Conservation (phyloP, 2,113 vertebrate genomes). For the Emydura subglobosa region DNA sequence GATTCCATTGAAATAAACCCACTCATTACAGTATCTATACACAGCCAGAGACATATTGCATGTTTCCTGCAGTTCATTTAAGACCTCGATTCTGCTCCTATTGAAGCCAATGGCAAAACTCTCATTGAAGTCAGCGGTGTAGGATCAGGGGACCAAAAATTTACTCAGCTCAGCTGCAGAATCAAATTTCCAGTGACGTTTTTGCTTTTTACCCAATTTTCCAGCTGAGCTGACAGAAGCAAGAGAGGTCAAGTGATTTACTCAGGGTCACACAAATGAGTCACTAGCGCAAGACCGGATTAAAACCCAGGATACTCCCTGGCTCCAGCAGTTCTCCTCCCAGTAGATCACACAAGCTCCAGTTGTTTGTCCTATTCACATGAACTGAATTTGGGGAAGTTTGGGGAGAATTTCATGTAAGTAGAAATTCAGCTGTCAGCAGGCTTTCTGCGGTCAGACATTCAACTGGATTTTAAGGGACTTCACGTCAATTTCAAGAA, state of each 20-base stretch:
- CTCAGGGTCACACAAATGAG: slow-evolving; percentile 48
- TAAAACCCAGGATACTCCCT: slow-evolving; percentile 21
- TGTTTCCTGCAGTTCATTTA: slow-evolving; percentile 47
- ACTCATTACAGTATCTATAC: neutral
- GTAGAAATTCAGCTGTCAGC: slow-evolving; percentile 36
- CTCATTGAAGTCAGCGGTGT: neutral
- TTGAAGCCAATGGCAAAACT: neutral
- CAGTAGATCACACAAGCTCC: slow-evolving; percentile 29
- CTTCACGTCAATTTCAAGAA: slow-evolving; percentile 3
- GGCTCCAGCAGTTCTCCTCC: slow-evolving; percentile 33
- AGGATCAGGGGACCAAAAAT: slow-evolving; percentile 41
- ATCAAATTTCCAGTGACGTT: slow-evolving; percentile 44
- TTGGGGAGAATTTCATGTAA: slow-evolving; percentile 3
- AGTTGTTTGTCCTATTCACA: slow-evolving; percentile 43
- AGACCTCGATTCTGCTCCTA: neutral
- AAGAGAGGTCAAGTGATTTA: slow-evolving; percentile 61
- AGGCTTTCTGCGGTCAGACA: slow-evolving; percentile 1
- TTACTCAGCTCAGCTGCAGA: slow-evolving; percentile 20
- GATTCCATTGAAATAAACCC: slow-evolving; percentile 18
- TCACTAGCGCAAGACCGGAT: slow-evolving; percentile 59
- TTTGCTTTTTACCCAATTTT: slow-evolving; percentile 63
- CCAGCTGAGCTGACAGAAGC: slow-evolving; percentile 65
- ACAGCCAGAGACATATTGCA: neutral
- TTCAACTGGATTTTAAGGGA: neutral
- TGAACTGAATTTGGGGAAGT: slow-evolving; percentile 72